Conservation (phyloP, 2,888 invertebrate species). For the Petrolisthes manimaculis region DNA sequence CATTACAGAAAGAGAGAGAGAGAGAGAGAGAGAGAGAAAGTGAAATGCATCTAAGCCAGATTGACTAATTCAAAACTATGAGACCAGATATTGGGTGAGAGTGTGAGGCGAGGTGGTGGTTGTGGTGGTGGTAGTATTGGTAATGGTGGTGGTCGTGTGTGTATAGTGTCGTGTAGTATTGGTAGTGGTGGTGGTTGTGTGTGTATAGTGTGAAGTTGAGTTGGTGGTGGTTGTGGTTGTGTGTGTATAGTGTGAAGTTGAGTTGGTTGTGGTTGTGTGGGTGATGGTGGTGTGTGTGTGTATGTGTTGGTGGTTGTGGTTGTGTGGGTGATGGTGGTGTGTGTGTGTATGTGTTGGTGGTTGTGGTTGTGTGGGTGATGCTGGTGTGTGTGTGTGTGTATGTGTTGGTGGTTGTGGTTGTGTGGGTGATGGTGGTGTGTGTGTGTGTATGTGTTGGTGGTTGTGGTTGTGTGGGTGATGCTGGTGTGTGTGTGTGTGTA, state of each 20-base stretch:
- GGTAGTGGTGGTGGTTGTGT: no score
- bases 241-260: not conserved
- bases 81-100: not conserved
- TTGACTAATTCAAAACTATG: not conserved
- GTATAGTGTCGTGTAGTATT: not conserved
- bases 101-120: not conserved
- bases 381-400: not conserved
- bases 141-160: not conserved
- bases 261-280: not conserved
- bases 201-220: no score
- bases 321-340: not conserved
- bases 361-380: slow-evolving; percentile 9
- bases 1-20: not conserved
- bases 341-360: no score
- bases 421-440: no score
- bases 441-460: no score
- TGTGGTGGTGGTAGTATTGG: not conserved
- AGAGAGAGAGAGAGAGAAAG: not conserved
- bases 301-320: no score
- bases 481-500: no score
- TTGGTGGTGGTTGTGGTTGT: not conserved
- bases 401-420: not conserved
- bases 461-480: no score
- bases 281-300: not conserved
- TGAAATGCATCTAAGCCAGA: not conserved